Evolutionary conservation across 2,888 invertebrate species (phyloP).

Genomic region (Tetrapedia diversipes): DNA sequence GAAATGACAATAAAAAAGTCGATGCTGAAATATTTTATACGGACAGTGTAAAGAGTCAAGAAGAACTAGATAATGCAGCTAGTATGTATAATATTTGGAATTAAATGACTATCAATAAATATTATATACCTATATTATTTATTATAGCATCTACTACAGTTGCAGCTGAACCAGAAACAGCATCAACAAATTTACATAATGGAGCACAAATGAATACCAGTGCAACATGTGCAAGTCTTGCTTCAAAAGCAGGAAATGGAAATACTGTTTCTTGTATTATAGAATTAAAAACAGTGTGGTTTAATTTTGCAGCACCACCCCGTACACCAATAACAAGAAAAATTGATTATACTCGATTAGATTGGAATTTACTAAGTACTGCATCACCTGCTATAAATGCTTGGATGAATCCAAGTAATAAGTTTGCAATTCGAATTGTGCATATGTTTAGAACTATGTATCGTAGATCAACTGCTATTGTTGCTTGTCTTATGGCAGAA

Average conservation of each 20-base stretch:
- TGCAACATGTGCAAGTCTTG: slow-evolving; percentile 72
- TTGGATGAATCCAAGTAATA: slow-evolving; percentile 98
- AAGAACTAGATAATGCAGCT: slow-evolving; percentile 79
- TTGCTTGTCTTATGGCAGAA: slow-evolving; percentile 97
- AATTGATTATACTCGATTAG: slow-evolving; percentile 96
- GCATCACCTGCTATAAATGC: slow-evolving; percentile 98
- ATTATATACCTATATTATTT: slow-evolving; percentile 18
- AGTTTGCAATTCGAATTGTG: slow-evolving; percentile 93
- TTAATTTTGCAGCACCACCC: slow-evolving; percentile 98
- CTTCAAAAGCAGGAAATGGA: slow-evolving; percentile 86
- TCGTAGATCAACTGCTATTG: slow-evolving; percentile 91
- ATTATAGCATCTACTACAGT: slow-evolving; percentile 56
- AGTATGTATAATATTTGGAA: slow-evolving; percentile 33
- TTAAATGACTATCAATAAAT: slow-evolving; percentile 8
- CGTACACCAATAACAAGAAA: slow-evolving; percentile 96
- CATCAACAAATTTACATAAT: slow-evolving; percentile 70
- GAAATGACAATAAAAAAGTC: slow-evolving; percentile 84
- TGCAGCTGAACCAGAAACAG: slow-evolving; percentile 67
- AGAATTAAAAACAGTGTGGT: slow-evolving; percentile 96
- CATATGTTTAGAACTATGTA: slow-evolving; percentile 92
- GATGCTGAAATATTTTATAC: slow-evolving; percentile 78
- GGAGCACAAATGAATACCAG: slow-evolving; percentile 81
- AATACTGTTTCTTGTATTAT: slow-evolving; percentile 94
- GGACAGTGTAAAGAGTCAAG: slow-evolving; percentile 81
- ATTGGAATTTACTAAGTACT: slow-evolving; percentile 98